These are phyloP conservation scores for Pristiophorus japonicus DNA, from an alignment of 2,113 vertebrate genomes.

Conservation along the genomic window DNA sequence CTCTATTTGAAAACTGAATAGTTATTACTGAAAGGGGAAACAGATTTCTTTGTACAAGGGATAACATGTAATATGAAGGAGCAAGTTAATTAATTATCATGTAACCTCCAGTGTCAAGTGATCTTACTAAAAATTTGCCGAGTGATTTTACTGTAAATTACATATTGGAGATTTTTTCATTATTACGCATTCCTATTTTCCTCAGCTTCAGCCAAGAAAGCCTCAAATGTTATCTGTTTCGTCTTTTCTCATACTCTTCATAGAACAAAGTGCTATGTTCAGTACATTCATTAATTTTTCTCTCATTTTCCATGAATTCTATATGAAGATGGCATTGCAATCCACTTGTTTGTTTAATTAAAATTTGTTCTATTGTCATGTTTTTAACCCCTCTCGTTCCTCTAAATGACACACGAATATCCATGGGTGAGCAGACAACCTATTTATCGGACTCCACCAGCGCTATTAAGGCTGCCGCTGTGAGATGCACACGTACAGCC, in stretches of 20 bases:
- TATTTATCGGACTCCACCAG: background rate
- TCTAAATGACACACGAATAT: background rate
- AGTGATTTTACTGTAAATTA: background rate
- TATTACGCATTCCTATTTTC: background rate
- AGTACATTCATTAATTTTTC: background rate
- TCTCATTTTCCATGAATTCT: background rate
- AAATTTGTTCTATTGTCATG: background rate
- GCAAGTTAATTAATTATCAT: background rate
- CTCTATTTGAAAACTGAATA: no score
- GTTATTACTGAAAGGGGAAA: no score
- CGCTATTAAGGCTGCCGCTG: background rate
- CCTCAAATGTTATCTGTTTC: background rate
- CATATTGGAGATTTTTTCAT: background rate
- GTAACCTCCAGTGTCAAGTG: background rate
- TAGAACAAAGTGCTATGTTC: no score
- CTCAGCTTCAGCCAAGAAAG: background rate
- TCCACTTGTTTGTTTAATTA: background rate
- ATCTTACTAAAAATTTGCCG: background rate
- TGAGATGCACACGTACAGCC: background rate
- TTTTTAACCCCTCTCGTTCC: background rate
- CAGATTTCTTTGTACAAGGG: background rate
- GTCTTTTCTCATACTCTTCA: background rate
- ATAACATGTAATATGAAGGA: background rate
- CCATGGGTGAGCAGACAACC: background rate
- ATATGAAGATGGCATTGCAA: background rate